phyloP scores from a whole-genome alignment of 2,113 vertebrate species.

The Felis catus region DNA sequence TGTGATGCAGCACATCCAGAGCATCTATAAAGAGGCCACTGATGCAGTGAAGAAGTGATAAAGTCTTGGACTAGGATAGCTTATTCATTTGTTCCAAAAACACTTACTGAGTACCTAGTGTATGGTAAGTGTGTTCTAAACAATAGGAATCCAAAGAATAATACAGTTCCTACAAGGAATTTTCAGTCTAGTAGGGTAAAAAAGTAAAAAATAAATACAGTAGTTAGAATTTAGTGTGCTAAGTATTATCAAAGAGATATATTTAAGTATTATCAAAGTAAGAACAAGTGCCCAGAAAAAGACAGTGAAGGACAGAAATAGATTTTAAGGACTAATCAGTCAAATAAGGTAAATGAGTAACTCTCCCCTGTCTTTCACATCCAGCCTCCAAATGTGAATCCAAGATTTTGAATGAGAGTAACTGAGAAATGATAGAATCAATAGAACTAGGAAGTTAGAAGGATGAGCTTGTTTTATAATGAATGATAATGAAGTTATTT shows the following conservation, averaged over 20 bases:
- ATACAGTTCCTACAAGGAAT: background rate
- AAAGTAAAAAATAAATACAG: background rate
- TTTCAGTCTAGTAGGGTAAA: background rate
- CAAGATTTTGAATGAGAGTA: background rate
- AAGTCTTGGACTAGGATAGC: background rate
- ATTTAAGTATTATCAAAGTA: constrained; percentile 45
- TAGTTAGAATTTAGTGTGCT: background rate
- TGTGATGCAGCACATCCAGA: background rate
- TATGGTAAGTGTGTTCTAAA: constrained; percentile 23
- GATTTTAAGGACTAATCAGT: constrained; percentile 28
- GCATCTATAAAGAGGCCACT: background rate
- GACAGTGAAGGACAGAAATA: background rate
- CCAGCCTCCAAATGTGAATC: background rate
- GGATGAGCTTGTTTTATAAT: constrained; percentile 16
- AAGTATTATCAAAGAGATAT: constrained; percentile 5
- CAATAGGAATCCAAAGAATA: background rate
- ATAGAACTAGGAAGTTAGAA: background rate
- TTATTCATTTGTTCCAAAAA: background rate
- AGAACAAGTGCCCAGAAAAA: constrained; percentile 7
- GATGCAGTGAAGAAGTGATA: background rate
- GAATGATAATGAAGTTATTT: constrained; percentile 31
- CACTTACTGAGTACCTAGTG: background rate
- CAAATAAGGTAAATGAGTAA: constrained; percentile 23
- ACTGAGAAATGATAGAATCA: background rate
- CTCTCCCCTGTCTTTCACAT: background rate